A percentile compares a stretch with the other conserved stretches of the same genome.
Conservation (phyloP, 2,113 vertebrate genomes). For the Morone saxatilis region DNA sequence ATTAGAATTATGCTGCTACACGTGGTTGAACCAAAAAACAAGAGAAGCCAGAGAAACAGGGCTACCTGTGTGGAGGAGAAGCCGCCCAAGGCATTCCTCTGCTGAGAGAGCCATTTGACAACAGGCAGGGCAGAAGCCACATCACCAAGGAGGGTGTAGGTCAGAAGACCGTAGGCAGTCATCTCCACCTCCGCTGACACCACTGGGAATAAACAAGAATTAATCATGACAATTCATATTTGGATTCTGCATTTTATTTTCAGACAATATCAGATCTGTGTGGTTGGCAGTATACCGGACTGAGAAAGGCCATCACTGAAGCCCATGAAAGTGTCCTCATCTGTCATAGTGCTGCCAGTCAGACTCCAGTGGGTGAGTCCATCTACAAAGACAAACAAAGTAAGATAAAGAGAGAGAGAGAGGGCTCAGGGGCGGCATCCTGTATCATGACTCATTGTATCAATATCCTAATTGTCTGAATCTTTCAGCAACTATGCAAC, state of each 20-base stretch:
- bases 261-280: not conserved
- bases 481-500: slow-evolving; percentile 19
- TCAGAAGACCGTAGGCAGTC: slow-evolving; percentile 93
- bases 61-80: slow-evolving; percentile 94
- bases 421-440: not conserved
- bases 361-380: slow-evolving; percentile 96
- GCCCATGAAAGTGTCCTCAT: slow-evolving; percentile 92
- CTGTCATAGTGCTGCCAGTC: slow-evolving; percentile 87
- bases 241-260: not conserved
- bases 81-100: slow-evolving; percentile 92
- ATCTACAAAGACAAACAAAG: slow-evolving; percentile 78
- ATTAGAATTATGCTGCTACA: too few relatives aligned
- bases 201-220: slow-evolving; percentile 79
- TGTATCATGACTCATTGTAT: slow-evolving; percentile 15
- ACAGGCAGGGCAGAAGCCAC: slow-evolving; percentile 92
- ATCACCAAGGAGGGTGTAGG: slow-evolving; percentile 90
- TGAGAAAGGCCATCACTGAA: slow-evolving; percentile 92
- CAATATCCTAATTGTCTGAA: slow-evolving; percentile 16
- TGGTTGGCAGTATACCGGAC: slow-evolving; percentile 84
- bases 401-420: slow-evolving; percentile 17
- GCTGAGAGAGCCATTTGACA: slow-evolving; percentile 95
- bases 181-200: slow-evolving; percentile 95
- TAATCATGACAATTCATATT: not conserved
- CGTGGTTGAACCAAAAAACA: not conserved
- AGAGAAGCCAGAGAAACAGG: not conserved